Evolutionary conservation across 1,140 invertebrate genomes (phyloP).

Genomic region (Luehdorfia chinensis): DNA sequence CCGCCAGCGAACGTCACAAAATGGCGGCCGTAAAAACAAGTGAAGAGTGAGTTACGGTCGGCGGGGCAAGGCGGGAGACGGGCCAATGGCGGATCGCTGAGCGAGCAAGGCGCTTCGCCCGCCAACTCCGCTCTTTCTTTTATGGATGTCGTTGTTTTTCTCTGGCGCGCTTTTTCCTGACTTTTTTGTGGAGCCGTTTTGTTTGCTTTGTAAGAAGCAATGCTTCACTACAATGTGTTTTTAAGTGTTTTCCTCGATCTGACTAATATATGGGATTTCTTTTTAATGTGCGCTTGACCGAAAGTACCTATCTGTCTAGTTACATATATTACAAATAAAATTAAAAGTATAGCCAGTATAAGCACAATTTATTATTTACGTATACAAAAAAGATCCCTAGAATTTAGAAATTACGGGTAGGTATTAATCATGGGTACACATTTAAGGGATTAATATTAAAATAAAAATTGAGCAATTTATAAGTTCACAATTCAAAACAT

Average conservation of each 20-base stretch:
- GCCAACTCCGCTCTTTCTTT: conserved; percentile 74
- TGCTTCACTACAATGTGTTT: conserved; percentile 56
- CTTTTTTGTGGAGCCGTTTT: conserved; percentile 72
- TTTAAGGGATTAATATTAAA: too few species aligned
- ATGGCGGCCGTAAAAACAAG: conserved; percentile 76
- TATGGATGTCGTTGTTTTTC: conserved; percentile 70
- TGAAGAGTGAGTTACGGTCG: conserved; percentile 74
- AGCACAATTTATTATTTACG: too few species aligned
- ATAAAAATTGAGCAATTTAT: too few species aligned
- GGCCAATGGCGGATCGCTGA: conserved; percentile 64
- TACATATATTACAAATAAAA: conserved; percentile 21
- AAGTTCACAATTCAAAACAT: too few species aligned
- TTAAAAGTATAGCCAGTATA: conserved; percentile 14
- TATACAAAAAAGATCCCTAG: too few species aligned
- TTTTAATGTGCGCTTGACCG: conserved; percentile 26
- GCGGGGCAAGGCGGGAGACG: conserved; percentile 30
- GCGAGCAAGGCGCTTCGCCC: conserved; percentile 54
- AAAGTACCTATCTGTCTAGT: conserved; percentile 19
- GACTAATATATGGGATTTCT: conserved; percentile 32
- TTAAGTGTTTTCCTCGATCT: conserved; percentile 51
- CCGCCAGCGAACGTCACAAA: conserved; percentile 71
- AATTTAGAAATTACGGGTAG: too few species aligned
- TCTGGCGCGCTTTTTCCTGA: conserved; percentile 70
- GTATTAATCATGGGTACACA: too few species aligned
- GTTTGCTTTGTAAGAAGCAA: conserved; percentile 65